A percentile compares a stretch with the other conserved stretches of the same genome.
phyloP scores from a whole-genome alignment of 2,888 invertebrate genomes.

The Heliconius cydno region DNA sequence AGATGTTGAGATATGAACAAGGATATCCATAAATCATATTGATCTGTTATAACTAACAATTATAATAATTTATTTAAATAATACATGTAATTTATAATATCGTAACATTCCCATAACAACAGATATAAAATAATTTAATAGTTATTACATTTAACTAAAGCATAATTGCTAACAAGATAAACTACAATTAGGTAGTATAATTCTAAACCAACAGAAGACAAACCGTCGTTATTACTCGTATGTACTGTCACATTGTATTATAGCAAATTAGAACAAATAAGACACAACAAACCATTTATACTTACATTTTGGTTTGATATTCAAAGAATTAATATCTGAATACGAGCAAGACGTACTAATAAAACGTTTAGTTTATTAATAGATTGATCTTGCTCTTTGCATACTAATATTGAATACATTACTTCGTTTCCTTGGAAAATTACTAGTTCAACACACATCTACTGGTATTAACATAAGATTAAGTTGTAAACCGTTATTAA shows the following conservation, averaged over 20 bases:
- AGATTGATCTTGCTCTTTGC: constrained; percentile 31
- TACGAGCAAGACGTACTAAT: constrained; percentile 2
- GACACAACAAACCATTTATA: constrained; percentile 3
- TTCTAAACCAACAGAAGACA: neutral
- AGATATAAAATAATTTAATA: constrained; percentile 14
- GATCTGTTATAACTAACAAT: neutral
- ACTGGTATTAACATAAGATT: constrained; percentile 35
- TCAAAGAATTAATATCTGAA: neutral
- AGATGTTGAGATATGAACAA: neutral
- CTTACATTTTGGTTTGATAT: constrained; percentile 12
- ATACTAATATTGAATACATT: constrained; percentile 39
- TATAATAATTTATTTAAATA: too few species aligned
- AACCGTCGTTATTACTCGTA: neutral
- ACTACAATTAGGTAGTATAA: neutral
- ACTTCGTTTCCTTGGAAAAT: constrained; percentile 36
- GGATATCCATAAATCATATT: neutral
- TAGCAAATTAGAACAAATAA: constrained; percentile 9
- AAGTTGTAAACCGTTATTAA: constrained; percentile 32
- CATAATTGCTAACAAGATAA: neutral
- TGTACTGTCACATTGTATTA: constrained; percentile 4
- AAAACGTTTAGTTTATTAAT: constrained; percentile 32
- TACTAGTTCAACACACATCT: constrained; percentile 38
- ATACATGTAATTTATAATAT: neutral
- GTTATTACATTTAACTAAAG: neutral
- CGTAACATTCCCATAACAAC: neutral